A percentile compares a stretch with the other conserved stretches of the same genome.
These are phyloP conservation scores for Mythimna ferrago DNA, from an alignment of 2,888 invertebrate species.

Conservation along the genomic window DNA sequence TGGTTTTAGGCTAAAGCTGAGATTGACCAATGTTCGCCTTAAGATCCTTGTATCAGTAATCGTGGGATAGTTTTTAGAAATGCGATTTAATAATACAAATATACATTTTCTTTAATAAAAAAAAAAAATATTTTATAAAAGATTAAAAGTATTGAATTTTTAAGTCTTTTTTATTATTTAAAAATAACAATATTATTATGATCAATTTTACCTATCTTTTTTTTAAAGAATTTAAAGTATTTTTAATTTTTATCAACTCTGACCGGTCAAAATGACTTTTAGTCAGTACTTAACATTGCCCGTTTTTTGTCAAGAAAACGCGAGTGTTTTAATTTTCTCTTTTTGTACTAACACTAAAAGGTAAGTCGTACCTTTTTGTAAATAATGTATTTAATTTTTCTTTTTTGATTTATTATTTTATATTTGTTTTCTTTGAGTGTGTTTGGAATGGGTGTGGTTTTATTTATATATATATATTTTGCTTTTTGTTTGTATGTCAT, in stretches of 20 bases:
- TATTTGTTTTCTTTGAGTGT: slow-evolving; percentile 9
- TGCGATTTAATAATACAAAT: background rate
- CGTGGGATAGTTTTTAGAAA: background rate
- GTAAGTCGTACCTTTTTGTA: slow-evolving; percentile 59
- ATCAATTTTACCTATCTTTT: too few relatives aligned
- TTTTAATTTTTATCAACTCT: background rate
- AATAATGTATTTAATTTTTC: slow-evolving; percentile 38
- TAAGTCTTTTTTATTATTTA: background rate
- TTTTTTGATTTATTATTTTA: background rate
- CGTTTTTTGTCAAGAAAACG: slow-evolving; percentile 20
- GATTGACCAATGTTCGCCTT: background rate
- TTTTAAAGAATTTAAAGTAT: too few relatives aligned
- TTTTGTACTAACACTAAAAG: slow-evolving; percentile 39
- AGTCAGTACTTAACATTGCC: slow-evolving; percentile 1
- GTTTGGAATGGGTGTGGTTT: slow-evolving; percentile 12
- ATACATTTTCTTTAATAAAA: background rate
- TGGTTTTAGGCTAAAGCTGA: background rate
- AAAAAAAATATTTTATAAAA: background rate
- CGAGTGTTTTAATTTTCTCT: slow-evolving; percentile 43
- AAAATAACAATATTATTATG: background rate
- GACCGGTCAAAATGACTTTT: slow-evolving; percentile 17
- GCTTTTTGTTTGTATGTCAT: slow-evolving; percentile 1
- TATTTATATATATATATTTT: background rate
- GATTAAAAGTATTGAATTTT: background rate
- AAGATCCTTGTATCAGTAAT: background rate